These are phyloP conservation scores for Acleris literana DNA, from an alignment of 2,888 invertebrate genomes.

Conservation along the genomic window DNA sequence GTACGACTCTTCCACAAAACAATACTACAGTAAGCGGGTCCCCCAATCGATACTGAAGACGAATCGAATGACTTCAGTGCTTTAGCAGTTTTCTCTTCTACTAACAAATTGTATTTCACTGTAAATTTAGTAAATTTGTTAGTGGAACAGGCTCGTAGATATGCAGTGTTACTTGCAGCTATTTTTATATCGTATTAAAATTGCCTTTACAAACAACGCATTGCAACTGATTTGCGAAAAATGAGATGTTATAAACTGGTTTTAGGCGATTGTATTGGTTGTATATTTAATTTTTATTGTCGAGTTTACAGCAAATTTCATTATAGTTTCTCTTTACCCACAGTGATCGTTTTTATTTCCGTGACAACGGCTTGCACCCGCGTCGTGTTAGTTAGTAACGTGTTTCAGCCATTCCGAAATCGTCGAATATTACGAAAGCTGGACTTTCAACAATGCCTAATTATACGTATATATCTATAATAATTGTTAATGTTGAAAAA, in stretches of 20 bases:
- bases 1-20: too few species aligned
- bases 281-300: conserved; percentile 6
- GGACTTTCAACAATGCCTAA: conserved; percentile 38
- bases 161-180: not conserved
- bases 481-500: conserved; percentile 22
- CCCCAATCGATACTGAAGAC: not conserved
- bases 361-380: conserved; percentile 6
- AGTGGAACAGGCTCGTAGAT: conserved; percentile 8
- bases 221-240: not conserved
- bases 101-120: conserved; percentile 16
- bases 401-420: conserved; percentile 27
- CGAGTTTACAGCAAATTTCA: conserved; percentile 9
- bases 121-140: conserved; percentile 31
- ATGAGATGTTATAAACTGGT: not conserved
- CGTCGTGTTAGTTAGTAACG: not conserved
- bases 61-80: conserved; percentile 14
- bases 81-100: not conserved
- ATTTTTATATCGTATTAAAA: conserved; percentile 9
- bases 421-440: conserved; percentile 39
- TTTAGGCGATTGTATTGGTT: conserved; percentile 9
- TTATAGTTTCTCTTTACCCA: conserved; percentile 4
- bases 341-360: conserved; percentile 10
- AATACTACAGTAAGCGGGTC: not conserved
- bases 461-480: conserved; percentile 11
- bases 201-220: conserved; percentile 1